These are phyloP conservation scores for Hippocampus kuda DNA, from an alignment of 2,797 vertebrate genomes.

Conservation along the genomic window DNA sequence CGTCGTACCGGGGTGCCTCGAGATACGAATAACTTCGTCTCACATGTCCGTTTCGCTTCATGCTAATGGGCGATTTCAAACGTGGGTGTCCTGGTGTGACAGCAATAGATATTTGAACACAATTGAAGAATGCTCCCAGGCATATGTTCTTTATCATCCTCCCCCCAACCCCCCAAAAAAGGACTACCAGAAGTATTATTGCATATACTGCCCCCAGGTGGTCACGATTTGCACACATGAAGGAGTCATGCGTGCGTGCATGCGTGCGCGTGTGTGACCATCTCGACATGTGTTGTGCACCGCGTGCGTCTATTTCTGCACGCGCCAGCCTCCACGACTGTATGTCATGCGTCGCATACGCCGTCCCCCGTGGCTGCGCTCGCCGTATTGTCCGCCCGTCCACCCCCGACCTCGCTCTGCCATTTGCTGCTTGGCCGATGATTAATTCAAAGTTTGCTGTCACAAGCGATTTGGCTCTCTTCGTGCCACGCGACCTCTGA, in stretches of 20 bases:
- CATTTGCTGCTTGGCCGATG: constrained; percentile 48
- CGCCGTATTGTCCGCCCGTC: constrained; percentile 8
- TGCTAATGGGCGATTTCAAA: not conserved
- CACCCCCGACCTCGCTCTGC: constrained; percentile 29
- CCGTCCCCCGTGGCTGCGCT: constrained; percentile 32
- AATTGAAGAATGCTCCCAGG: no score
- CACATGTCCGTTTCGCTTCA: not conserved
- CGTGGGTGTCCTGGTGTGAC: not conserved
- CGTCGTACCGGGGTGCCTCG: no score
- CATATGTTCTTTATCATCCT: no score
- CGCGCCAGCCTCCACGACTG: constrained; percentile 19
- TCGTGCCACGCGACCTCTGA: constrained; percentile 35
- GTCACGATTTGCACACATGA: no score
- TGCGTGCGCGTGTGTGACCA: not conserved
- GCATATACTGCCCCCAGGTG: no score
- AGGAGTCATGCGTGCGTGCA: no score
- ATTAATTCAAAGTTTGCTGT: constrained; percentile 62
- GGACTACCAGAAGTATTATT: no score
- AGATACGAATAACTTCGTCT: no score
- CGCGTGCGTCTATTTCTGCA: constrained; percentile 7
- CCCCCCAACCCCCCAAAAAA: no score
- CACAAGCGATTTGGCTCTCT: constrained; percentile 45
- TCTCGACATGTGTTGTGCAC: not conserved
- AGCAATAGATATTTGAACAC: no score
- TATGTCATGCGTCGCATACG: constrained; percentile 23